A percentile compares a stretch with the other conserved stretches of the same genome.
Conservation (phyloP, 2,888 invertebrate genomes). For the Drosophila tripunctata region DNA sequence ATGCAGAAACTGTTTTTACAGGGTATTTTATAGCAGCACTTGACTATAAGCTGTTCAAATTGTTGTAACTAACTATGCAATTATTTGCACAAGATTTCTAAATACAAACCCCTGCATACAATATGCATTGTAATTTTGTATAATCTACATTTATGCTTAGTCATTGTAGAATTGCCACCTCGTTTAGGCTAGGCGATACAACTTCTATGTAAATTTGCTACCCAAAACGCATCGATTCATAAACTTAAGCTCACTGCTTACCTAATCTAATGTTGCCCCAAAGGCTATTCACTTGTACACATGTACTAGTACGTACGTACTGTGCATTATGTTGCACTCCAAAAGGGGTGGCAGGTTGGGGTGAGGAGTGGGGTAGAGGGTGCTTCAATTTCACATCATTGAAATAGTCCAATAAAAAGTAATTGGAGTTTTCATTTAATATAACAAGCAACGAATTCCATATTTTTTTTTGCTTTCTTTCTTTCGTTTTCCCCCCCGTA, state of each 20-base stretch:
- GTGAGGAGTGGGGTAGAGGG: background rate
- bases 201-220: slow-evolving; percentile 22
- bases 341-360: background rate
- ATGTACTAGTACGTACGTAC: too few relatives aligned
- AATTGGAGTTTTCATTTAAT: slow-evolving; percentile 78
- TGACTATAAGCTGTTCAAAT: too few relatives aligned
- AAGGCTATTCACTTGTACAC: background rate
- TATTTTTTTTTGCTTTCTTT: slow-evolving; percentile 9
- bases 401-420: slow-evolving; percentile 71
- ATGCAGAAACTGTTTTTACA: background rate
- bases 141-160: slow-evolving; percentile 13
- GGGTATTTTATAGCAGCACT: slow-evolving; percentile 1
- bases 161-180: background rate
- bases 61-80: background rate
- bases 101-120: background rate
- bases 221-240: slow-evolving; percentile 28
- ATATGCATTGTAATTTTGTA: background rate
- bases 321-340: slow-evolving; percentile 2
- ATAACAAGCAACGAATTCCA: slow-evolving; percentile 46
- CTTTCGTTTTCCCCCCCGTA: too few relatives aligned
- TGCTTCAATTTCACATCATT: slow-evolving; percentile 24
- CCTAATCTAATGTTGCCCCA: slow-evolving; percentile 23
- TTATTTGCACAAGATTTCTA: slow-evolving; percentile 9
- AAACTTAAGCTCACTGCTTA: slow-evolving; percentile 28
- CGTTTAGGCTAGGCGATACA: background rate